Base-by-base conservation (phyloP, 1,140 invertebrate species). In the Penaeus indicus region DNA sequence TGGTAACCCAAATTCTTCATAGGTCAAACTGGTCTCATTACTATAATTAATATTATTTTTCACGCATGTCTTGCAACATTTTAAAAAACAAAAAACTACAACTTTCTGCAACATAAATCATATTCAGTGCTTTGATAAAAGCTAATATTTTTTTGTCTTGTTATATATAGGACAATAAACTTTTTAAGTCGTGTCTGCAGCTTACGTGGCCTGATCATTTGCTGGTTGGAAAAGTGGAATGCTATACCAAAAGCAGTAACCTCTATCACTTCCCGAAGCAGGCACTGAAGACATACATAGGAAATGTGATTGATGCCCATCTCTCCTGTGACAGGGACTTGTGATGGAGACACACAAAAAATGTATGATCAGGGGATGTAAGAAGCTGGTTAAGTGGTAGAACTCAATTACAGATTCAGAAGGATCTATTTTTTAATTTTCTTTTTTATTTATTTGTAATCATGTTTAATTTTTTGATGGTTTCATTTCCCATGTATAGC, bases 1-100 rank as follows among this genome's bases (percentile, higher is more conserved):
- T 88, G 82, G 87, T 84, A 88, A 84, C 82, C 87, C 81, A 88
- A 88, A 88, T 88, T 88, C 87, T 88, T 88, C 81, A 78, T 88
- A 88, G 81, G 87, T 88, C 86, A 88, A 88, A 88, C 81, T 67
- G 27, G 69, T 79, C 61, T 88, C 67, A 80, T 87, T 84, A 47
- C 54, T 54, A 54, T 54, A 54, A 54, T 54, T 54, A 54, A 54
- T 54, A 54, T 54, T 13, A 54, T 54, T 54, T 84, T 88, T 88
- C 75, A 78, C 75, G 75, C 82, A 88, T 88, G 72, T 63, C 81
- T 88, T 75, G 81, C 87, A 88, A 78, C 81, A 84, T 54, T 54
- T 54, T 13, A 54, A 54, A 54, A 54, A 54, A 54, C 54, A 54
- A 54, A 54, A 54, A 54, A 13, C 54, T 54, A 11, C 54, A 84